Evolutionary conservation across 2,888 invertebrate genomes (phyloP).

Genomic region (Dusona sp.): DNA sequence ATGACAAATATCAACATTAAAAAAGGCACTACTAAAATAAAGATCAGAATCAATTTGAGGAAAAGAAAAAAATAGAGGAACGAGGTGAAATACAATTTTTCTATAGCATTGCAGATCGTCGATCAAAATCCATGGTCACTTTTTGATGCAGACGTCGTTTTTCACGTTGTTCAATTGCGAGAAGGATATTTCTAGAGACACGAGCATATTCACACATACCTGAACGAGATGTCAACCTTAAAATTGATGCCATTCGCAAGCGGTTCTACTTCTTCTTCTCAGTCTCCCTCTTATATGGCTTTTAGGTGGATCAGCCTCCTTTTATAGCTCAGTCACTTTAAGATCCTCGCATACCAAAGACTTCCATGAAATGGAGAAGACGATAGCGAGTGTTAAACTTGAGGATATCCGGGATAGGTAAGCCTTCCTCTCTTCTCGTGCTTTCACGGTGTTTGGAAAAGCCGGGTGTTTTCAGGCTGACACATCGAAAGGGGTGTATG

Average conservation of each 20-base stretch:
- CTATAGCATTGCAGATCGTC: not conserved
- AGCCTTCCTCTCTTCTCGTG: slow-evolving; percentile 28
- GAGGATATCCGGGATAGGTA: slow-evolving; percentile 60
- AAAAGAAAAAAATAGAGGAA: not conserved
- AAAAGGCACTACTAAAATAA: not conserved
- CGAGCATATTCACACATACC: not conserved
- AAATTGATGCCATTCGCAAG: slow-evolving; percentile 46
- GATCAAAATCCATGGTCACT: not conserved
- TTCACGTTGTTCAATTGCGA: slow-evolving; percentile 19
- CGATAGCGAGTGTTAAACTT: slow-evolving; percentile 61
- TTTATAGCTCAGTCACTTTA: slow-evolving; percentile 61
- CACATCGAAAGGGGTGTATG: slow-evolving; percentile 43
- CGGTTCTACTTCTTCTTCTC: slow-evolving; percentile 18
- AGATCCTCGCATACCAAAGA: slow-evolving; percentile 38
- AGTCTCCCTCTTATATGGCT: not conserved
- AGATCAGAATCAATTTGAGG: not conserved
- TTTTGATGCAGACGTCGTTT: not conserved
- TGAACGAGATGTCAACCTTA: slow-evolving; percentile 18
- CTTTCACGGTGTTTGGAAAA: slow-evolving; percentile 54
- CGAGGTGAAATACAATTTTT: not conserved
- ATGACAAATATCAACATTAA: not conserved
- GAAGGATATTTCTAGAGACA: not conserved
- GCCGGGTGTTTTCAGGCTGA: slow-evolving; percentile 43
- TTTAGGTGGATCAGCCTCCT: slow-evolving; percentile 49
- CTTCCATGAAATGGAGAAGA: slow-evolving; percentile 27